These are phyloP conservation scores for Mimachlamys varia DNA, from an alignment of 2,888 invertebrate genomes.

Conservation along the genomic window DNA sequence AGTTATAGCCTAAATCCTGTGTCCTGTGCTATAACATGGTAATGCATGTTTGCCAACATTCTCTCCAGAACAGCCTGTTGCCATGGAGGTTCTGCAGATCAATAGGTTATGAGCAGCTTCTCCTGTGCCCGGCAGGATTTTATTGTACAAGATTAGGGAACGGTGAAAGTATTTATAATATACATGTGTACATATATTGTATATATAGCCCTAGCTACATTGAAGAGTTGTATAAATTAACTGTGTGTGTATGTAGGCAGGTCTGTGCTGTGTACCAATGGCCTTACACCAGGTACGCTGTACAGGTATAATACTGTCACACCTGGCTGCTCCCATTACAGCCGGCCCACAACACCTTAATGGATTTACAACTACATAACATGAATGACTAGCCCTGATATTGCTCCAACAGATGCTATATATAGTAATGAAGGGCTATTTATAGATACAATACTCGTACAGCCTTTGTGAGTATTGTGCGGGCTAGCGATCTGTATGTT, in stretches of 20 bases:
- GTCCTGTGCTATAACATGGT: conserved; percentile 8
- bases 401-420: conserved; percentile 6
- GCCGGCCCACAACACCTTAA: not conserved
- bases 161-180: not conserved
- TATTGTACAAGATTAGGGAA: conserved; percentile 19
- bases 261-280: not conserved
- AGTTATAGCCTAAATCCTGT: not conserved
- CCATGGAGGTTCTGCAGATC: conserved; percentile 7
- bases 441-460: not conserved
- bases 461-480: conserved; percentile 3
- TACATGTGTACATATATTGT: not conserved
- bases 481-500: not conserved
- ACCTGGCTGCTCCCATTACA: not conserved
- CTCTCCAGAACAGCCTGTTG: conserved; percentile 15
- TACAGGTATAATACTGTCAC: not conserved
- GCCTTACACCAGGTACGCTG: not conserved
- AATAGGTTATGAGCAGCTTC: conserved; percentile 32
- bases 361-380: conserved; percentile 7
- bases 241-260: not conserved
- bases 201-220: not conserved
- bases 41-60: conserved; percentile 2
- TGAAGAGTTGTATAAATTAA: not conserved
- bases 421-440: conserved; percentile 5
- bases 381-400: not conserved
- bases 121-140: not conserved